A percentile compares a stretch with the other conserved stretches of the same genome.
These are phyloP conservation scores for Cephus sareptanus DNA, from an alignment of 2,888 invertebrate species.

Conservation along the genomic window DNA sequence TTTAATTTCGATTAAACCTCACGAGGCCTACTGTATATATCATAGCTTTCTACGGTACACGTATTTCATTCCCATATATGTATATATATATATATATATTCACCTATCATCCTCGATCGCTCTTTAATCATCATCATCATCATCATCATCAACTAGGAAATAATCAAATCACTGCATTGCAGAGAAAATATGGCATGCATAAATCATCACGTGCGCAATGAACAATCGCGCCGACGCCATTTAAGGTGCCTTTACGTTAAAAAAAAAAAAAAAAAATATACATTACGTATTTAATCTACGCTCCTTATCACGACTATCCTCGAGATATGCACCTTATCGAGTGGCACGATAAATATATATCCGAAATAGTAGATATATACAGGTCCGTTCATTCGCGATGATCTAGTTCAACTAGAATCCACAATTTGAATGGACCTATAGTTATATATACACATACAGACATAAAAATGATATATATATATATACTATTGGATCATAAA, in stretches of 20 bases:
- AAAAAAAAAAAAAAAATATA: not conserved
- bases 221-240: conserved; percentile 8
- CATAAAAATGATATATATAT: not conserved
- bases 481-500: not conserved
- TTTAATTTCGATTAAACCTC: not conserved
- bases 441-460: not conserved
- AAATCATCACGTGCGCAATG: not conserved
- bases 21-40: not conserved
- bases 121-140: not conserved
- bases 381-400: not conserved
- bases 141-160: conserved; percentile 19
- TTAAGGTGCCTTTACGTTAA: conserved; percentile 1
- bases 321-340: not conserved
- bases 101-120: not conserved
- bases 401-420: not conserved
- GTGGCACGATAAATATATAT: not conserved
- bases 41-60: not conserved
- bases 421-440: not conserved
- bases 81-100: not conserved
- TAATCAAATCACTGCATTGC: conserved; percentile 52
- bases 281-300: not conserved
- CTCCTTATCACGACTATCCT: not conserved
- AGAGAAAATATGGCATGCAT: conserved; percentile 18
- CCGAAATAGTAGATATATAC: not conserved
- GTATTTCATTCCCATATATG: not conserved